Evolutionary conservation across 2,888 invertebrate species (phyloP), one percentile per base, ranked within the genome.

Genomic region (Noctua comes): DNA sequence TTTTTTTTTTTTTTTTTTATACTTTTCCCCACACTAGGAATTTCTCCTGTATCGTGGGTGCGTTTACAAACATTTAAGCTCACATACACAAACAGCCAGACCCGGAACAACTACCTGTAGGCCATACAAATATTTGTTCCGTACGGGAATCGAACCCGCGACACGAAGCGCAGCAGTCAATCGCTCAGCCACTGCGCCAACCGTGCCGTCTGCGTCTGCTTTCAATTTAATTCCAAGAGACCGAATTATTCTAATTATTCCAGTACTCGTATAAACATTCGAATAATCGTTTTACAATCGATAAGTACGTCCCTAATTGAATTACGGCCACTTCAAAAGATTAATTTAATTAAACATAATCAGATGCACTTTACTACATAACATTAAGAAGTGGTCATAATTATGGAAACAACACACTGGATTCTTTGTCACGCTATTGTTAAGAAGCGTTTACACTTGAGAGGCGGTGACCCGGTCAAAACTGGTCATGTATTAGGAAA

Each of bases 271-370:
- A 51, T 64, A 71, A 65, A 78, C 77, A 75, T 75, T 82, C 57
- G 40, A 78, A 82, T 66, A 86, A 86, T 68, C 36, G 76, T 76
- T 85, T 80, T 65, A 85, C 57, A 74, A 74, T 81, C 64, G 51
- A 80, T 79, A 80, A 83, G 65, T 64, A 68, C 57, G 68, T 64
- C 24, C 31, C 76, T 76, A 85, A 82, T 86, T 82, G 72, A 85
- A 85, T 85, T 88, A 82, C 54, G 71, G 81, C 69, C 68, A 73
- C 73, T 73, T 75, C 71, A 54, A 75, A 66, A 79, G 88, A 88
- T 87, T 77, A 82, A 82, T 76, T 86, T 77, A 88, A 83, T 85
- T 79, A 66, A 75, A 88, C 31, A 59, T 78, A 81, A 86, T 88
- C 80, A 76, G 65, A 68, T 73, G 66, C 77, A 76, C 65, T 76